Percentiles rank a stretch among this genome's conserved stretches.
phyloP scores from a whole-genome alignment of 2,888 invertebrate genomes.

The Cheilosia pagana region DNA sequence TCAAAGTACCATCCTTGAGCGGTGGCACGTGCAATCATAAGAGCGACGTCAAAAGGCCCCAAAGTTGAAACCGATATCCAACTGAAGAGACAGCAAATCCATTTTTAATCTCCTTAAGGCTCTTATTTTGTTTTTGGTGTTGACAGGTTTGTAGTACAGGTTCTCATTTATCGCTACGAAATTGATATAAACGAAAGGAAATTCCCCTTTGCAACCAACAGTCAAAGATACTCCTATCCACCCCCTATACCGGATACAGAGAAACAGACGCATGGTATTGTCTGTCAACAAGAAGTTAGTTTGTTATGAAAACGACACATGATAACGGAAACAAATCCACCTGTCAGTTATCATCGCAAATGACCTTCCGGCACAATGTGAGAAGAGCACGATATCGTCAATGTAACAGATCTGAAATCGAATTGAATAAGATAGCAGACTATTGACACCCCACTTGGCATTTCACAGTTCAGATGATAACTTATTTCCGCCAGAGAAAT shows the following conservation, averaged over 20 bases:
- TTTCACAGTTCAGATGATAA: constrained; percentile 52
- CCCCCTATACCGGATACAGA: neutral
- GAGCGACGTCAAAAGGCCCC: no score
- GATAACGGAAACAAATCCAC: constrained; percentile 11
- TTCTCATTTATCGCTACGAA: neutral
- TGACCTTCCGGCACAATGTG: constrained; percentile 11
- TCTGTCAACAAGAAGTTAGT: constrained; percentile 25
- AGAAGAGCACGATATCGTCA: neutral
- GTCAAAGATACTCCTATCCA: neutral
- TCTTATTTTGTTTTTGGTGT: neutral
- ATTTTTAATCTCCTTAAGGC: no score
- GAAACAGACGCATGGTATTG: no score
- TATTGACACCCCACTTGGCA: constrained; percentile 27
- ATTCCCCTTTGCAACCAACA: neutral
- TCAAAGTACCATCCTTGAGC: no score
- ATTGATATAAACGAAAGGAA: constrained; percentile 14
- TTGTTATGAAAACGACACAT: neutral
- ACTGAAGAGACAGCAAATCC: no score
- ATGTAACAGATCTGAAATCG: constrained; percentile 8
- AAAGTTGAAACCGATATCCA: no score
- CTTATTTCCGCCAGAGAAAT: constrained; percentile 53
- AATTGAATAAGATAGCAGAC: constrained; percentile 27
- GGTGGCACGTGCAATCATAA: no score
- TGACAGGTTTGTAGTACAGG: constrained; percentile 9
- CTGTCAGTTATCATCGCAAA: constrained; percentile 36